phyloP scores from a whole-genome alignment of 92 coral and sea anemone genomes.

The Scolanthus callimorphus region DNA sequence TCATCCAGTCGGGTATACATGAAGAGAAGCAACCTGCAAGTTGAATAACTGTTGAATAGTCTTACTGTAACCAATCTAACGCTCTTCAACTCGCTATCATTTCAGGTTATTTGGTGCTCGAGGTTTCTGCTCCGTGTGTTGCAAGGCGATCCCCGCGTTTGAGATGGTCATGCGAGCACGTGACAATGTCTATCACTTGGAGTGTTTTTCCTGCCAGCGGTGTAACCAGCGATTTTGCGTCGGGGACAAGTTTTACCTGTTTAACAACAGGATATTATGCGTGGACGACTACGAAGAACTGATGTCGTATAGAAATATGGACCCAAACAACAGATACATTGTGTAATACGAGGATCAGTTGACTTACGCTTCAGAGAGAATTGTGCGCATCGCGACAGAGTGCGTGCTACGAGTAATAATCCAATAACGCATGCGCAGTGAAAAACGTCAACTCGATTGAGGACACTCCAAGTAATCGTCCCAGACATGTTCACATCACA shows the following conservation, averaged over 20 bases:
- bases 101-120: conserved; percentile 86
- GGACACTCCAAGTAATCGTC: too few species aligned
- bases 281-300: conserved; percentile 90
- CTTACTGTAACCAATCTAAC: too few species aligned
- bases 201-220: conserved; percentile 96
- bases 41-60: too few species aligned
- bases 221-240: conserved; percentile 98
- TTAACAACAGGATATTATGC: conserved; percentile 89
- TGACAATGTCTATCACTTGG: conserved; percentile 91
- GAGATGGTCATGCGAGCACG: conserved; percentile 99
- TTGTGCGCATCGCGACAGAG: too few species aligned
- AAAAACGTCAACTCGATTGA: too few species aligned
- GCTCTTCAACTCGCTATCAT: too few species aligned
- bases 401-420: too few species aligned
- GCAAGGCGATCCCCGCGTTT: conserved; percentile 94
- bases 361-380: too few species aligned
- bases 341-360: conserved; percentile 18
- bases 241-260: conserved; percentile 94
- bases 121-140: conserved; percentile 93
- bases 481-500: too few species aligned
- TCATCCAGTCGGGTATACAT: too few species aligned
- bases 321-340: conserved; percentile 62
- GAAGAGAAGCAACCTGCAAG: too few species aligned
- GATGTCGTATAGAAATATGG: conserved; percentile 68
- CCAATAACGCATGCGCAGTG: too few species aligned